Percentiles rank a stretch among this genome's conserved stretches.
These are phyloP conservation scores for Saccostrea glomerata DNA, from an alignment of 1,140 invertebrate genomes.

Conservation along the genomic window DNA sequence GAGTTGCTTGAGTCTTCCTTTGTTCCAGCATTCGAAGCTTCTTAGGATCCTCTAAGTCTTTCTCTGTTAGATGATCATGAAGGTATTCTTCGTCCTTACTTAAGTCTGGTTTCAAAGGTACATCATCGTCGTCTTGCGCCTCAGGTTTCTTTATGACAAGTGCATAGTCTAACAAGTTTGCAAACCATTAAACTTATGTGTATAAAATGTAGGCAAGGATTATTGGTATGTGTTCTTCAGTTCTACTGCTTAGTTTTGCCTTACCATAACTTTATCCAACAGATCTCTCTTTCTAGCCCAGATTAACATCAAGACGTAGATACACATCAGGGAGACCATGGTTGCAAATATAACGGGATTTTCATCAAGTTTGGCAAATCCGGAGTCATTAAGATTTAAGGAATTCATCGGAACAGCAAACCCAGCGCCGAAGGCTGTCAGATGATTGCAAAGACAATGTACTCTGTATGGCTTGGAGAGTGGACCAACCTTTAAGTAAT, in stretches of 20 bases:
- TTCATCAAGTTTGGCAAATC: slow-evolving; percentile 62
- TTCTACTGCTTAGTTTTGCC: not conserved
- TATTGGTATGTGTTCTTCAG: no score
- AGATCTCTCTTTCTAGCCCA: slow-evolving; percentile 79
- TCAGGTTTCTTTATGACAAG: slow-evolving; percentile 67
- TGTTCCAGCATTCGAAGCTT: slow-evolving; percentile 55
- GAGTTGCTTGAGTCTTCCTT: slow-evolving; percentile 52
- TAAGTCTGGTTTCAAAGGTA: slow-evolving; percentile 40
- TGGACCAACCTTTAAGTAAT: slow-evolving; percentile 60
- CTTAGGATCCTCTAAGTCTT: slow-evolving; percentile 56
- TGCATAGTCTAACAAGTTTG: slow-evolving; percentile 67
- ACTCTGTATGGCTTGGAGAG: slow-evolving; percentile 55
- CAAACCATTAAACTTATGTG: not conserved
- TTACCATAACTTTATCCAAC: slow-evolving; percentile 74
- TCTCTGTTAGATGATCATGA: slow-evolving; percentile 59
- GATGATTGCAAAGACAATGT: slow-evolving; percentile 65
- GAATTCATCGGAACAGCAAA: slow-evolving; percentile 65
- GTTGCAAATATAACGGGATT: slow-evolving; percentile 72
- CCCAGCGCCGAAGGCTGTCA: slow-evolving; percentile 63
- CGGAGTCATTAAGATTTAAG: slow-evolving; percentile 60
- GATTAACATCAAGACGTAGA: slow-evolving; percentile 78
- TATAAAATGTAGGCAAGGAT: no score
- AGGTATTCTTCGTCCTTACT: slow-evolving; percentile 62
- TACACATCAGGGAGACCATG: slow-evolving; percentile 77
- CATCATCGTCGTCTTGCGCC: slow-evolving; percentile 46